Evolutionary conservation across 2,888 invertebrate species (phyloP), one percentile per base, ranked within the genome.

Genomic region (Leptopilina syphax): DNA sequence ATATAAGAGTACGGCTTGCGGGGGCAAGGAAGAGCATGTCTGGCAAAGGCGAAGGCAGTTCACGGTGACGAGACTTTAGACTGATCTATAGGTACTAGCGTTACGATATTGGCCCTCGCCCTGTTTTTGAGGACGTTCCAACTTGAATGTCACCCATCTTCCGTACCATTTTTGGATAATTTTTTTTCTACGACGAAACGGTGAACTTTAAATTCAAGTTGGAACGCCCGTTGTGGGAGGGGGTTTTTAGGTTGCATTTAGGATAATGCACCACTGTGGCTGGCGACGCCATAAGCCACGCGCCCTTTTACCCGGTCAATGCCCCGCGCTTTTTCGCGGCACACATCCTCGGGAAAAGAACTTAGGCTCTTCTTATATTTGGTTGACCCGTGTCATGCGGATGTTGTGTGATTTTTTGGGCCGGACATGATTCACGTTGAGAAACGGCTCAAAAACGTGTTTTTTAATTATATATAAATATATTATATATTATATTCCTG

Each of bases 401-500:
- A 90, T 89, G 88, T 89, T 89, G 89, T 88, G 89, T 87, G 89
- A 89, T 89, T 86, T 80, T 86, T 88, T 87, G 89, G 89, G 90
- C 87, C 89, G 86, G 8, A 86, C 87, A 83, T 83, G 83, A 84
- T 85, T 90, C 87, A 89, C 88, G 87, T 90, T 90, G 88, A 89
- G 87, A 87, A 34, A 87, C 86, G 88, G 85, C 87, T 89, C 89
- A 83, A 87, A 87, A 83, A 89, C 88, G 87, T 90, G 88, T 89
- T 90, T 88, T 90, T 89, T 88, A 90, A 90, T 91, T 90, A 90
- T 90, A 93, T 93, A 92, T 95, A 95, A 94, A 94, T 95, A 95
- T 95, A 95, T 95, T 95, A 95, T 95, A 95, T 95, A 95, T 95
- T 95, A 95, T 95, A 95, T 95, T 95, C 94, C 95, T 94, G 95